Conservation (phyloP, 2,797 vertebrate species). For the Podarcis siculus region DNA sequence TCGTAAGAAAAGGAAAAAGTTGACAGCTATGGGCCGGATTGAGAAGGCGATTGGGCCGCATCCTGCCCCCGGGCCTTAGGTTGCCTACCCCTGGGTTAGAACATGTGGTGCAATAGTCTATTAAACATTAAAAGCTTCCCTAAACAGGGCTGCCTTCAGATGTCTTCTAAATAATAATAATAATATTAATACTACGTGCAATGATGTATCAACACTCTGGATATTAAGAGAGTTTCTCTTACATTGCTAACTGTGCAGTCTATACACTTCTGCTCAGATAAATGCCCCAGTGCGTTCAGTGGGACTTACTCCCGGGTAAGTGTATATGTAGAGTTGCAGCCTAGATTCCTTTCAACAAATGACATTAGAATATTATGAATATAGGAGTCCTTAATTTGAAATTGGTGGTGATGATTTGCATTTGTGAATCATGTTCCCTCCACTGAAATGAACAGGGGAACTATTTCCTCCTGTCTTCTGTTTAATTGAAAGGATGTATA, state of each 20-base stretch:
- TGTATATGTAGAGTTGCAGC: background rate
- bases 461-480: background rate
- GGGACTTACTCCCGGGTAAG: background rate
- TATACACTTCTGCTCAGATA: background rate
- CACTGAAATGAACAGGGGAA: background rate
- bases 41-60: no score
- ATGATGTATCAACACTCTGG: background rate
- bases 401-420: no score
- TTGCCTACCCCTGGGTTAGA: no score
- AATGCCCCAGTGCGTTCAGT: background rate
- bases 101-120: no score
- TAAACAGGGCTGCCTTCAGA: no score
- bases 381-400: background rate
- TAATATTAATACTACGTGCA: background rate
- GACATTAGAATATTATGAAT: background rate
- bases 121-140: no score
- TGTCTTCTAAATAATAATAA: background rate
- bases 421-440: background rate
- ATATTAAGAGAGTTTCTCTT: background rate
- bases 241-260: background rate
- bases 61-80: no score
- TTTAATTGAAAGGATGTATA: background rate
- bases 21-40: no score
- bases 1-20: no score
- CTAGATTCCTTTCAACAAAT: background rate